Evolutionary conservation across 2,888 invertebrate genomes (phyloP).

Genomic region (Ophonus ardosiacus): DNA sequence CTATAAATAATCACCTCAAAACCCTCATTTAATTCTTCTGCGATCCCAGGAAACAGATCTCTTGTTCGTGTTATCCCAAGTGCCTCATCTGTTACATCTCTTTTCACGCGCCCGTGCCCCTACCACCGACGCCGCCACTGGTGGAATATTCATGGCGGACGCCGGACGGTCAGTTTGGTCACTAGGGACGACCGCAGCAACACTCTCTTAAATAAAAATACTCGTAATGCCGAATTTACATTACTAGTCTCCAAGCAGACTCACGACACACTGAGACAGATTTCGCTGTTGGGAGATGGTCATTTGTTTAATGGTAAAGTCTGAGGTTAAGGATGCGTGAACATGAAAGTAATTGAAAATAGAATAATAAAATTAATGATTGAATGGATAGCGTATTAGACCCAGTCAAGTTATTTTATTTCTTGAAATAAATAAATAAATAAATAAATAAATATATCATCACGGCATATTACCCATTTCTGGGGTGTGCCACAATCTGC

Average conservation of each 20-base stretch:
- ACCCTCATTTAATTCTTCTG: too few species aligned
- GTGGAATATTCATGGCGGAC: constrained; percentile 44
- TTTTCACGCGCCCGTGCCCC: neutral
- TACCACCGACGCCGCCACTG: neutral
- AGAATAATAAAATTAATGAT: too few species aligned
- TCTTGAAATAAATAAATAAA: too few species aligned
- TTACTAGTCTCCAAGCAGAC: constrained; percentile 11
- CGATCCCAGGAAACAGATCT: too few species aligned
- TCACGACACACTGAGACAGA: neutral
- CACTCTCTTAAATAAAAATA: constrained; percentile 46
- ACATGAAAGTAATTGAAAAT: too few species aligned
- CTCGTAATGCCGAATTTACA: constrained; percentile 46
- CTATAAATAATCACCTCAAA: too few species aligned
- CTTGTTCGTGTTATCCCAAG: constrained; percentile 18
- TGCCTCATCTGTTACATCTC: constrained; percentile 39
- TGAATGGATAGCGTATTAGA: too few species aligned
- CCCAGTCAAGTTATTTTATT: too few species aligned
- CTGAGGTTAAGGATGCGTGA: too few species aligned
- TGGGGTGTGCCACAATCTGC: too few species aligned
- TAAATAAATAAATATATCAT: too few species aligned
- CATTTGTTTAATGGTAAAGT: constrained; percentile 5
- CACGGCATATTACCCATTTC: too few species aligned
- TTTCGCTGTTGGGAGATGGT: neutral
- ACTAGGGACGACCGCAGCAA: constrained; percentile 40
- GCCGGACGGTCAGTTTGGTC: constrained; percentile 49